Conservation (phyloP, 1,140 invertebrate species). For the Brachionus koreanus region DNA sequence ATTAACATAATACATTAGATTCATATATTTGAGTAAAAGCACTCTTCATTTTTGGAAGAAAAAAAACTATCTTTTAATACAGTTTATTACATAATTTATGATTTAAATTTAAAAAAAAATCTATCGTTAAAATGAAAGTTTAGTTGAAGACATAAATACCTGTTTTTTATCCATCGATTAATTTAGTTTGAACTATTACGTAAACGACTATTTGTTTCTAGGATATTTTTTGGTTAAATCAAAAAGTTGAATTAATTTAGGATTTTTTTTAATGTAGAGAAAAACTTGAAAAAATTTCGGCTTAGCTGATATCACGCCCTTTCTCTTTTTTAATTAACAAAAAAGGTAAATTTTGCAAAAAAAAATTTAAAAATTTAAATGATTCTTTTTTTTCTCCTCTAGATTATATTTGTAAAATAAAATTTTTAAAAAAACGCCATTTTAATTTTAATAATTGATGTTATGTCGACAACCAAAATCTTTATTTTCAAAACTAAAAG, state of each 20-base stretch:
- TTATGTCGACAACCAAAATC: background rate
- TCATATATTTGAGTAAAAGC: background rate
- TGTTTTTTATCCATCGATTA: background rate
- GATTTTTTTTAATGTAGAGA: background rate
- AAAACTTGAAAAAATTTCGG: background rate
- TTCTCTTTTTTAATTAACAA: background rate
- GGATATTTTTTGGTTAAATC: background rate
- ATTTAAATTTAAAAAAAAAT: background rate
- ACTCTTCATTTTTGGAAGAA: too few relatives aligned
- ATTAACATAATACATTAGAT: background rate
- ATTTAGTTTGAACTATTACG: background rate
- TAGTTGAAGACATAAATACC: background rate
- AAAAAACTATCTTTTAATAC: background rate
- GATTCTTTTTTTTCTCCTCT: too few relatives aligned
- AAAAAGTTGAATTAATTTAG: background rate
- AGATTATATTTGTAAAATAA: background rate
- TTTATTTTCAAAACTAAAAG: background rate
- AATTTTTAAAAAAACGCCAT: background rate
- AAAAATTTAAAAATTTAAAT: background rate
- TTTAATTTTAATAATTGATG: background rate
- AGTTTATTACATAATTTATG: background rate
- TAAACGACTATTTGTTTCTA: background rate
- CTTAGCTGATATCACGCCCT: background rate
- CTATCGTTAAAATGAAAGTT: background rate
- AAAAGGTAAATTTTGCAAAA: background rate